Evolutionary conservation across 2,113 vertebrate species (phyloP).

Genomic region (Oncorhynchus masou): DNA sequence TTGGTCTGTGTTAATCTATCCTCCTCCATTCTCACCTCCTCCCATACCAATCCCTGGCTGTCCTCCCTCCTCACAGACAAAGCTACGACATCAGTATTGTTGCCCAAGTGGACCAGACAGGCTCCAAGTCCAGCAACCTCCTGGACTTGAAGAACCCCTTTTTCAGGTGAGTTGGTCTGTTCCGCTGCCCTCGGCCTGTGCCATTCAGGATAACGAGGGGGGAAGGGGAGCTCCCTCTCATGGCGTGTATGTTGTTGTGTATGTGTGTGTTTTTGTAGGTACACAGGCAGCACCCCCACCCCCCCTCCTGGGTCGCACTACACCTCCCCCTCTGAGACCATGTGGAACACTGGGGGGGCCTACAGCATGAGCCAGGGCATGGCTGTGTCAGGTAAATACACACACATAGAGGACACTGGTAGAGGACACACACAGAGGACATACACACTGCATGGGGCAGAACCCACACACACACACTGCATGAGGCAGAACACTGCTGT

Average conservation of each 20-base stretch:
- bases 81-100: slow-evolving; percentile 97
- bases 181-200: neutral
- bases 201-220: neutral
- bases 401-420: slow-evolving; percentile 15
- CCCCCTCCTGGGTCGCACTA: slow-evolving; percentile 93
- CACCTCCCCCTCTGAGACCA: slow-evolving; percentile 90
- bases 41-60: neutral
- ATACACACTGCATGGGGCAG: neutral
- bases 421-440: neutral
- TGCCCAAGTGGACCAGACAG: slow-evolving; percentile 94
- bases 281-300: slow-evolving; percentile 86
- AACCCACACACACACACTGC: neutral
- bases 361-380: slow-evolving; percentile 89
- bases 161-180: slow-evolving; percentile 79
- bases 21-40: neutral
- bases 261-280: slow-evolving; percentile 69
- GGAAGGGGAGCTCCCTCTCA: neutral
- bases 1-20: no score
- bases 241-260: slow-evolving; percentile 19
- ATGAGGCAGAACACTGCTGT: neutral
- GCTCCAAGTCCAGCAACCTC: slow-evolving; percentile 94
- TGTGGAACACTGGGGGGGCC: slow-evolving; percentile 87
- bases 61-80: slow-evolving; percentile 74
- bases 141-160: slow-evolving; percentile 95
- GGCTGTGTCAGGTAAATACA: slow-evolving; percentile 80